Conservation (phyloP, 2,888 invertebrate genomes). For the Nomada goodeniana region DNA sequence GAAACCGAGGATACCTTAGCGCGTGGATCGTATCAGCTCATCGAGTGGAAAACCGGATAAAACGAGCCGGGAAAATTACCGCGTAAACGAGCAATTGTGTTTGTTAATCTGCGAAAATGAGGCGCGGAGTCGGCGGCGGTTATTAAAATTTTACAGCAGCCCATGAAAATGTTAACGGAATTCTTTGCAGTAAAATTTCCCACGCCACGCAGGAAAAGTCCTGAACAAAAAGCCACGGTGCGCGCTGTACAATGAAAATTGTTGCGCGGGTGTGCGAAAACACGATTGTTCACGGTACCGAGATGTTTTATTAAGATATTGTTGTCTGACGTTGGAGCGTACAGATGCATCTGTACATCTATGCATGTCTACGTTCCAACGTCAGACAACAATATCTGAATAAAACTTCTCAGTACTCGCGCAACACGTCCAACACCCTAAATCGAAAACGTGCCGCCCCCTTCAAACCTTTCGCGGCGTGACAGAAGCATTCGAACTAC, state of each 20-base stretch:
- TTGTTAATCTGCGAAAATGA: not conserved
- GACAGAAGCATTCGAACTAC: not conserved
- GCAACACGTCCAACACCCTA: no score
- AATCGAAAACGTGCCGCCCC: not conserved
- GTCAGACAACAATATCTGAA: not conserved
- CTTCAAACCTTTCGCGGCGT: not conserved
- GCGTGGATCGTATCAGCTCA: not conserved
- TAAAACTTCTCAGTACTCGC: no score
- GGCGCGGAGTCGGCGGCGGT: not conserved
- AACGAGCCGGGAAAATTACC: not conserved
- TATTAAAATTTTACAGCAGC: conserved; percentile 3
- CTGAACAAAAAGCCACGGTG: no score
- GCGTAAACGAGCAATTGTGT: conserved; percentile 6
- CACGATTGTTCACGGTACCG: no score
- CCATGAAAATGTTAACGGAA: not conserved
- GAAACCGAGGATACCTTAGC: not conserved
- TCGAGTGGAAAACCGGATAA: not conserved
- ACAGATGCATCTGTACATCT: no score
- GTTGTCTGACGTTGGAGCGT: no score
- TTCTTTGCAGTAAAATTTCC: not conserved
- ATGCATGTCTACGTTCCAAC: not conserved
- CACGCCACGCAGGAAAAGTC: no score
- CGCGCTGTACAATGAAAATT: no score
- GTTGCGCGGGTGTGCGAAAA: no score
- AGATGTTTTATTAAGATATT: no score